Base-by-base conservation (phyloP, 2,113 vertebrate species). In the Archilochus colubris region DNA sequence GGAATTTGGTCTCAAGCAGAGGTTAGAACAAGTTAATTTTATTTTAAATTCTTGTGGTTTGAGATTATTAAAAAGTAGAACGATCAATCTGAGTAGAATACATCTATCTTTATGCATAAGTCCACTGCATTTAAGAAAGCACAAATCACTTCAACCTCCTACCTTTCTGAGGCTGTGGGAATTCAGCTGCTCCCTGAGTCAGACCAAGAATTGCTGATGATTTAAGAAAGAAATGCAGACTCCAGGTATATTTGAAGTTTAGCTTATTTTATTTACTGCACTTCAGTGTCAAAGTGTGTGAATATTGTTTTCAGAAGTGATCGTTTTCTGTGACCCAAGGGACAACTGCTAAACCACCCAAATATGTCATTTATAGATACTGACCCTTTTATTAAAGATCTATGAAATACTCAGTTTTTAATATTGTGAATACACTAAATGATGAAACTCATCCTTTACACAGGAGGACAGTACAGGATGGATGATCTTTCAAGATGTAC, bases 1-100 rank as follows among this genome's bases (percentile, higher is more conserved):
- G 16, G 44, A 88, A 91, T 89, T 95, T 78, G 7, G 0, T 76
- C 69, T 88, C 43, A 55, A 83, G 82, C 43, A 83, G 81, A 77
- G 59, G 17, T 61, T 91, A 95, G 72, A 94, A 91, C 50, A 93
- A 88, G 64, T 86, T 89, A 83, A 93, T 91, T 94, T 86, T 61
- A 85, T 89, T 94, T 89, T 78, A 88, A 93, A 82, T 83, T 81
- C 61, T 74, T 64, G 64, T 57, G 1, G 1, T 64, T 84, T 59
- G n/a, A n/a, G 53, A 90, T 63, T 7, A 10, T 83, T 86, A 90
- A 91, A 92, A 88, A 86, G 21, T 4, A 70, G 46, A 86, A 78
- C 2, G 4, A 82, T 70, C 63, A 40, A 23, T 81, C 95, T 90
- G 74, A 90, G 85, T 66, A 61, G 57, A 82, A 61, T 57, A 33